Evolutionary conservation across 2,888 invertebrate genomes (phyloP).

Genomic region (Troides aeacus): DNA sequence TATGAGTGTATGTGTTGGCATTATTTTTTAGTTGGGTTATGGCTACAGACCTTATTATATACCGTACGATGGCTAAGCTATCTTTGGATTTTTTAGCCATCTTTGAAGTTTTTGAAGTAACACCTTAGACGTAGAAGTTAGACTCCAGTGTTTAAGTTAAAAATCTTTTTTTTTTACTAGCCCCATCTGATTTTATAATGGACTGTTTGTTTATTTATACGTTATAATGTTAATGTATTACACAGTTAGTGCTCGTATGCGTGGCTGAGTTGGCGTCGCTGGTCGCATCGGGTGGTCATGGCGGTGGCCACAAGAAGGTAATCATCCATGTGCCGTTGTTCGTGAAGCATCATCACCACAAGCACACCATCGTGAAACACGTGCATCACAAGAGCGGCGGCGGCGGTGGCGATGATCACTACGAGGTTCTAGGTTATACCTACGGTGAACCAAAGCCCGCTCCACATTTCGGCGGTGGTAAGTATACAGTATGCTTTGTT

Average conservation of each 20-base stretch:
- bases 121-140: too few species aligned
- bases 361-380: constrained; percentile 88
- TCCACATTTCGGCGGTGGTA: constrained; percentile 71
- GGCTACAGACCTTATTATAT: too few species aligned
- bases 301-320: constrained; percentile 84
- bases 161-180: too few species aligned
- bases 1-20: neutral
- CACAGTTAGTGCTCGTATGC: constrained; percentile 60
- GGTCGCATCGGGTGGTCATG: constrained; percentile 69
- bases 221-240: constrained; percentile 23
- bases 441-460: constrained; percentile 81
- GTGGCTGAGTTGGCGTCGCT: constrained; percentile 58
- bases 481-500: constrained; percentile 8
- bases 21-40: too few species aligned
- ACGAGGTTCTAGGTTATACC: constrained; percentile 85
- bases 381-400: constrained; percentile 82
- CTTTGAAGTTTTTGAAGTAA: too few species aligned
- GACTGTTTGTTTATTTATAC: neutral
- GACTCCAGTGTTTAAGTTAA: too few species aligned
- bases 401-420: constrained; percentile 80
- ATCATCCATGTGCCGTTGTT: constrained; percentile 89
- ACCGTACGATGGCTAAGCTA: too few species aligned
- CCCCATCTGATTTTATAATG: neutral
- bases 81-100: too few species aligned
- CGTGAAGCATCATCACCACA: constrained; percentile 88